phyloP scores from a whole-genome alignment of 2,888 invertebrate genomes.

The Spatulosminthurus flaviceps region DNA sequence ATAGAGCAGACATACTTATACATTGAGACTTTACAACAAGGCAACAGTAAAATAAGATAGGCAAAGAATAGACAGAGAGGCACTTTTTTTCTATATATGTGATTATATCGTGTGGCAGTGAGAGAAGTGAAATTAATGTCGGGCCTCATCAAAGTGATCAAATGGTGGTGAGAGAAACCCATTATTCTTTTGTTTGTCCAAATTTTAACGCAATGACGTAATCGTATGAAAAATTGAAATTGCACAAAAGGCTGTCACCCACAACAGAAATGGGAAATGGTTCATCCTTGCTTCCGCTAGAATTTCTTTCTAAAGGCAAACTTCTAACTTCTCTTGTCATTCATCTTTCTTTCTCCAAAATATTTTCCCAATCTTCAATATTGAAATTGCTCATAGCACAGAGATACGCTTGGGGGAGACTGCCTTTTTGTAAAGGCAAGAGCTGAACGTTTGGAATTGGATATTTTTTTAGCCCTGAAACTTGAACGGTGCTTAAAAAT shows the following conservation, averaged over 20 bases:
- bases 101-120: slow-evolving; percentile 28
- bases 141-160: neutral
- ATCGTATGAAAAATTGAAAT: neutral
- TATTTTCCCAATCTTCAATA: neutral
- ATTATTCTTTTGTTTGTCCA: too few species aligned
- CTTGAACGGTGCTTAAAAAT: neutral
- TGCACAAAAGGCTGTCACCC: neutral
- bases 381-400: too few species aligned
- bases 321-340: too few species aligned
- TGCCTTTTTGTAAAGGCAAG: neutral
- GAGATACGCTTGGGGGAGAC: too few species aligned
- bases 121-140: neutral
- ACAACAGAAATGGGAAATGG: too few species aligned
- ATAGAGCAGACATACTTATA: slow-evolving; percentile 33
- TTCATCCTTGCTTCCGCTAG: too few species aligned
- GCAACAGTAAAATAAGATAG: slow-evolving; percentile 18
- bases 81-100: slow-evolving; percentile 28
- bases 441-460: neutral
- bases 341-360: neutral
- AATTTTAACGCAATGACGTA: too few species aligned
- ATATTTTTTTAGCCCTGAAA: neutral
- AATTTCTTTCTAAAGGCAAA: too few species aligned
- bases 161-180: too few species aligned
- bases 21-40: slow-evolving; percentile 36
- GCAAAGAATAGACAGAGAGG: too few species aligned